Evolutionary conservation across 2,113 vertebrate species (phyloP).

Genomic region (Rhinichthys klamathensis): DNA sequence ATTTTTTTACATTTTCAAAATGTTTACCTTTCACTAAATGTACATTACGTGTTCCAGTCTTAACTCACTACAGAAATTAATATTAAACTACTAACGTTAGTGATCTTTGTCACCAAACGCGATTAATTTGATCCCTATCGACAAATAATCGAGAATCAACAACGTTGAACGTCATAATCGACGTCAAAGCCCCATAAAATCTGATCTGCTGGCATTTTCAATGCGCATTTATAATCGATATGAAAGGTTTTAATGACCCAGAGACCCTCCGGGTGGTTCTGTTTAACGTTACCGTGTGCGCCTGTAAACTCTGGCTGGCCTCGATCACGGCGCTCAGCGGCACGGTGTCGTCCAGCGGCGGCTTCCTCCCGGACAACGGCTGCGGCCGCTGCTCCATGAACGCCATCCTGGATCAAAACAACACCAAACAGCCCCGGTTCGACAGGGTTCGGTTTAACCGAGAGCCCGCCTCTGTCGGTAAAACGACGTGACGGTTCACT

Average conservation of each 20-base stretch:
- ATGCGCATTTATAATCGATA: neutral
- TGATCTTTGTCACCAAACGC: neutral
- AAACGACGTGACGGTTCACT: neutral
- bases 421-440: neutral
- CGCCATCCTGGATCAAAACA: conserved; percentile 77
- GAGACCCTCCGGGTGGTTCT: neutral
- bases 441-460: conserved; percentile 10
- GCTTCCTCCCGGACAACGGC: conserved; percentile 71
- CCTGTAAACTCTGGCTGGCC: conserved; percentile 90
- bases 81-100: neutral
- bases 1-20: neutral
- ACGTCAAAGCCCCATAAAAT: neutral
- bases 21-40: neutral
- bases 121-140: neutral
- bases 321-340: conserved; percentile 89
- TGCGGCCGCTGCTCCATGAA: conserved; percentile 83
- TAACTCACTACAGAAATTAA: too few relatives aligned
- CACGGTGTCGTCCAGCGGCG: conserved; percentile 89
- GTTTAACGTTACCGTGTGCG: conserved; percentile 95
- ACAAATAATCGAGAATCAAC: neutral
- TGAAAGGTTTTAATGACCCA: neutral
- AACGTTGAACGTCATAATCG: neutral
- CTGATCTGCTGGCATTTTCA: neutral
- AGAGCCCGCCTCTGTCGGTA: conserved; percentile 41
- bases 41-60: neutral